Evolutionary conservation across 2,888 invertebrate species (phyloP).

Genomic region (Polylopha cassiicola): DNA sequence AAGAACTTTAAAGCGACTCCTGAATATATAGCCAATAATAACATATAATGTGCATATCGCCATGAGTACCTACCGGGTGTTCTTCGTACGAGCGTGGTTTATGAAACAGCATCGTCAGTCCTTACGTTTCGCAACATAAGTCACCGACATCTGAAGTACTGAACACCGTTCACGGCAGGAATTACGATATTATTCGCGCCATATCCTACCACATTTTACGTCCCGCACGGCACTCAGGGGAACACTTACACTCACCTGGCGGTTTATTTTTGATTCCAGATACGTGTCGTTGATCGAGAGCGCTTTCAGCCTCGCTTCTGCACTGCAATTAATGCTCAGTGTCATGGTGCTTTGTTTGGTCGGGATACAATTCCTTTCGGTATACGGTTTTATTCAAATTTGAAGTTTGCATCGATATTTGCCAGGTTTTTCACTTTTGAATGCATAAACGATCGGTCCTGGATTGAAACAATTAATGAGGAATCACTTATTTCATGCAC

Average conservation of each 20-base stretch:
- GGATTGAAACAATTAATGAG: too few species aligned
- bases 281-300: conserved; percentile 70
- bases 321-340: conserved; percentile 70
- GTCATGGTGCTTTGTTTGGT: conserved; percentile 71
- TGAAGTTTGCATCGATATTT: too few species aligned
- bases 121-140: too few species aligned
- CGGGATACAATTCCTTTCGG: conserved; percentile 69
- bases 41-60: too few species aligned
- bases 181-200: conserved; percentile 8
- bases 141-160: too few species aligned
- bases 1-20: too few species aligned
- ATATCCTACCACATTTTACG: conserved; percentile 12
- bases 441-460: too few species aligned
- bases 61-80: too few species aligned
- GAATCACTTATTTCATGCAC: too few species aligned
- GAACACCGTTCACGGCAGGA: background rate
- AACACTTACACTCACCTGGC: conserved; percentile 2
- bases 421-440: background rate
- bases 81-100: too few species aligned
- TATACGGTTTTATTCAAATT: conserved; percentile 34
- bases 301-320: conserved; percentile 69
- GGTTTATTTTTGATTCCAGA: conserved; percentile 42
- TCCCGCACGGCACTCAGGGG: background rate
- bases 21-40: too few species aligned
- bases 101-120: too few species aligned